These are phyloP conservation scores for Noctua janthina DNA, from an alignment of 2,888 invertebrate genomes.

Conservation along the genomic window DNA sequence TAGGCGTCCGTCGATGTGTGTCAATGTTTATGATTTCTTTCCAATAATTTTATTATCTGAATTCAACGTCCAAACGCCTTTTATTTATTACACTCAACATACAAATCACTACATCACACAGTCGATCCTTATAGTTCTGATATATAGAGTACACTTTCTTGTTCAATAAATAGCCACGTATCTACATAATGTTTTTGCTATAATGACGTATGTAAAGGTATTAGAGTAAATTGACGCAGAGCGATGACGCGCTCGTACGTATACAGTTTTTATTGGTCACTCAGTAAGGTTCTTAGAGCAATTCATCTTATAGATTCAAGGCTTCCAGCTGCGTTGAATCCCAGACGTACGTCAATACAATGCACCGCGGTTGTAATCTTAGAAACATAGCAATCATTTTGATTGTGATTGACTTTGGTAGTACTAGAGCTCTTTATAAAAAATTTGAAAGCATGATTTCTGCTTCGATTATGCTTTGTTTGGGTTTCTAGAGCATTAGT, in stretches of 20 bases:
- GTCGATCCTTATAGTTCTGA: neutral
- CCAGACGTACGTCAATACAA: slow-evolving; percentile 34
- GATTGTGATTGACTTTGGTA: slow-evolving; percentile 1
- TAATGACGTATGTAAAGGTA: slow-evolving; percentile 57
- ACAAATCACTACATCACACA: neutral
- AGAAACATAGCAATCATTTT: slow-evolving; percentile 3
- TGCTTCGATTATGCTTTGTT: neutral
- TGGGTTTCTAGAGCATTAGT: neutral
- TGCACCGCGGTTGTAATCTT: slow-evolving; percentile 20
- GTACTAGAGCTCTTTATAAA: neutral
- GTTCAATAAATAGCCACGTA: slow-evolving; percentile 32
- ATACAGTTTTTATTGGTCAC: slow-evolving; percentile 50
- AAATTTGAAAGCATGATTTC: neutral
- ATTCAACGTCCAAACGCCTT: neutral
- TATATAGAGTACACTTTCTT: slow-evolving; percentile 11
- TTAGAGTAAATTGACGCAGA: slow-evolving; percentile 55
- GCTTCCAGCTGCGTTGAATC: slow-evolving; percentile 43
- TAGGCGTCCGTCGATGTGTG: neutral
- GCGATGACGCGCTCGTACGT: slow-evolving; percentile 52
- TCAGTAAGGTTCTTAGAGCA: slow-evolving; percentile 47
- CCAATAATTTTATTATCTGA: too few relatives aligned
- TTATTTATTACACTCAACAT: neutral
- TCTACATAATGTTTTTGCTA: slow-evolving; percentile 33
- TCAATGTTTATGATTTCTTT: neutral
- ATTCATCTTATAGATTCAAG: slow-evolving; percentile 50